Evolutionary conservation across 2,113 vertebrate species (phyloP).

Genomic region (Puntigrus tetrazona): DNA sequence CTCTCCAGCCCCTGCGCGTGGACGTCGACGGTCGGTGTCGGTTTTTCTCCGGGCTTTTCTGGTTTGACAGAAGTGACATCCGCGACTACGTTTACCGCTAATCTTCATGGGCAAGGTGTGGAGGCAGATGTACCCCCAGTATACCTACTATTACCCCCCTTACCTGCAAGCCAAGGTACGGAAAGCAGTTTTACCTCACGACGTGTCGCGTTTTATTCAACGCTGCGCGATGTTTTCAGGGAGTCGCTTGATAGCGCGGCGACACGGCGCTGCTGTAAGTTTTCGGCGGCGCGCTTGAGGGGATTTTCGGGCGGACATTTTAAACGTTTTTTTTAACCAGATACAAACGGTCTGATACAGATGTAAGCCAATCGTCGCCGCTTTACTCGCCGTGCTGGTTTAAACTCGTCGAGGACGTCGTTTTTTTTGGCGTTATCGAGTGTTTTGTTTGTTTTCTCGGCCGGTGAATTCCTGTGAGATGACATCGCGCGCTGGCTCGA

Average conservation of each 20-base stretch:
- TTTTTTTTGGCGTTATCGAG: neutral
- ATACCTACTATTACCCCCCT: conserved; percentile 86
- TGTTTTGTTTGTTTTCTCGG: conserved; percentile 19
- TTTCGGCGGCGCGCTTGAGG: neutral
- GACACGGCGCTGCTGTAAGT: neutral
- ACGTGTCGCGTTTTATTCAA: neutral
- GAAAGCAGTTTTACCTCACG: neutral
- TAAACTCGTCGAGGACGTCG: neutral
- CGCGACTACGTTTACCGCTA: neutral
- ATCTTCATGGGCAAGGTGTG: conserved; percentile 89
- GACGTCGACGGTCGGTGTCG: conserved; percentile 24
- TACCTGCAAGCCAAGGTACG: conserved; percentile 82
- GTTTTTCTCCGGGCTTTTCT: conserved; percentile 15
- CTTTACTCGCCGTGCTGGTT: neutral
- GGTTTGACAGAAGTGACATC: conserved; percentile 14
- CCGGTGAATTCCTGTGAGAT: conserved; percentile 42
- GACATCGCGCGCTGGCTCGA: conserved; percentile 6
- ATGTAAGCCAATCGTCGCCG: neutral
- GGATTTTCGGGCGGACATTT: conserved; percentile 5
- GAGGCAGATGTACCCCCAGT: conserved; percentile 90
- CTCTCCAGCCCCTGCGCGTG: neutral
- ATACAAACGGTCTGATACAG: neutral
- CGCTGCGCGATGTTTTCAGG: neutral
- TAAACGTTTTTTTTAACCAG: neutral
- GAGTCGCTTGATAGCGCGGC: neutral